Evolutionary conservation across 2,113 vertebrate genomes (phyloP).

Genomic region (Megalops atlanticus): DNA sequence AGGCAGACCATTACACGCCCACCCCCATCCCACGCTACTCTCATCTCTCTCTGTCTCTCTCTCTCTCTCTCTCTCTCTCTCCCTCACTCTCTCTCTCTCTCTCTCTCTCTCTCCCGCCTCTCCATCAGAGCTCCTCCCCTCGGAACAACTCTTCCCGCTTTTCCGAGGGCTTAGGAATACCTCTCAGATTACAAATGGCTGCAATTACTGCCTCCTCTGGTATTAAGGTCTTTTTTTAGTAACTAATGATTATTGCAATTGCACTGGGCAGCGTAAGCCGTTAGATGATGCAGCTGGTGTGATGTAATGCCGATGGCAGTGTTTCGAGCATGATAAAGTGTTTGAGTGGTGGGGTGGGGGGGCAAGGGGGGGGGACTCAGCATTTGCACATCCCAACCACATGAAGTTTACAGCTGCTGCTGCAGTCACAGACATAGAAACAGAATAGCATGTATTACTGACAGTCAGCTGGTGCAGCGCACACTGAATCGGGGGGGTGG

Average conservation of each 20-base stretch:
- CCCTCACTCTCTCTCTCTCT: too few relatives aligned
- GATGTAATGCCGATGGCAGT: not conserved
- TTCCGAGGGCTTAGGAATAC: not conserved
- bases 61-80: too few relatives aligned
- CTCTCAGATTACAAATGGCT: not conserved
- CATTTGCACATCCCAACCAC: not conserved
- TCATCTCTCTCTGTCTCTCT: not conserved
- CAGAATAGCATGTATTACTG: not conserved
- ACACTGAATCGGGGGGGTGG: too few relatives aligned
- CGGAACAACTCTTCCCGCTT: not conserved
- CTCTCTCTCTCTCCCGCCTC: slow-evolving; percentile 1
- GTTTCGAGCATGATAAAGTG: not conserved
- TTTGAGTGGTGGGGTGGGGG: not conserved
- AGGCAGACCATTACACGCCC: not conserved
- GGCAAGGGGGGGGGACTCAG: not conserved
- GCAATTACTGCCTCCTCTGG: not conserved
- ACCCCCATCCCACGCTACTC: not conserved
- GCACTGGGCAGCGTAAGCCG: not conserved
- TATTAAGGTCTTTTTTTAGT: not conserved
- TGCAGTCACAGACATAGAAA: not conserved
- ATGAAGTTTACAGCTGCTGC: not conserved
- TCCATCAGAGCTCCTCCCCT: slow-evolving; percentile 38
- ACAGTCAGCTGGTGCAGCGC: not conserved
- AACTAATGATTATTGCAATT: slow-evolving; percentile 9
- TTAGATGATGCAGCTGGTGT: not conserved